phyloP scores from a whole-genome alignment of 2,888 invertebrate genomes.

The Leistus spinibarbis region DNA sequence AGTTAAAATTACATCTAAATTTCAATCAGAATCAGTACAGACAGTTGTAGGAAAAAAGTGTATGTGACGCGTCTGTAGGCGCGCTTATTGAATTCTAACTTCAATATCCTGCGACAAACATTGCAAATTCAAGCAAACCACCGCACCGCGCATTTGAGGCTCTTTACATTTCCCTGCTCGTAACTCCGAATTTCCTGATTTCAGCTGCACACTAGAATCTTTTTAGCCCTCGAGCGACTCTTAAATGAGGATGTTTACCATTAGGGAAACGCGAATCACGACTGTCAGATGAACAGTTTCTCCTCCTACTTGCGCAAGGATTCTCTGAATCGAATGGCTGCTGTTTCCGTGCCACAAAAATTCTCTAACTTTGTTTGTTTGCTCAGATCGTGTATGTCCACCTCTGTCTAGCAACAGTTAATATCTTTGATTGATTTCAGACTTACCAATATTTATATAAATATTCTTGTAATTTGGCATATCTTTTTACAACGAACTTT shows the following conservation, averaged over 20 bases:
- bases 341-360: too few species aligned
- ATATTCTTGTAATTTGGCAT: too few species aligned
- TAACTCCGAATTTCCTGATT: slow-evolving; percentile 29
- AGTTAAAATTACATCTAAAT: slow-evolving; percentile 11
- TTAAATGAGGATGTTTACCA: slow-evolving; percentile 35
- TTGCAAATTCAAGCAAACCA: slow-evolving; percentile 15
- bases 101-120: slow-evolving; percentile 37
- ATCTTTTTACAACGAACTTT: too few species aligned
- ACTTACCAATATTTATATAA: too few species aligned
- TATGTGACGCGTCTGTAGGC: background rate
- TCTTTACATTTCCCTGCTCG: slow-evolving; percentile 29
- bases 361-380: too few species aligned
- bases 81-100: slow-evolving; percentile 28
- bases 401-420: too few species aligned
- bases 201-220: background rate
- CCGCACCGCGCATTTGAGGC: slow-evolving; percentile 28
- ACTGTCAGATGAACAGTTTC: background rate
- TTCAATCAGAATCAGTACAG: slow-evolving; percentile 21
- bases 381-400: too few species aligned
- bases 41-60: background rate
- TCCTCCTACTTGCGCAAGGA: too few species aligned
- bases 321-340: too few species aligned
- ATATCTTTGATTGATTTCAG: too few species aligned
- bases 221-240: slow-evolving; percentile 9
- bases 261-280: slow-evolving; percentile 14